Evolutionary conservation across 2,888 invertebrate genomes (phyloP), one percentile per base, ranked within the genome.

Genomic region (Lingula anatina): DNA sequence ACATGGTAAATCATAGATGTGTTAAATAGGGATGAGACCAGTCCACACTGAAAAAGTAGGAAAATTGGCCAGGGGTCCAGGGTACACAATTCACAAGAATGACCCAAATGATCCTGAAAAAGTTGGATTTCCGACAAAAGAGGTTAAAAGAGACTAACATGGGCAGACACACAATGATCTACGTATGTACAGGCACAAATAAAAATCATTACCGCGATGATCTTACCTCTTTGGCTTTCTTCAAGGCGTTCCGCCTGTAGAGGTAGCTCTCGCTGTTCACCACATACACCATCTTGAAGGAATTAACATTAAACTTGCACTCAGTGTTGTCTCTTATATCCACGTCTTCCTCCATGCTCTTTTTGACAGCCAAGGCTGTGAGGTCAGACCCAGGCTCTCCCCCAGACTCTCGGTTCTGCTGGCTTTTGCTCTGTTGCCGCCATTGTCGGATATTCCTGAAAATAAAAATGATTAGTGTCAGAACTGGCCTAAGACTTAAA

Each of bases 191-290:
- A n/a, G n/a, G n/a, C n/a, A n/a, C n/a, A n/a, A n/a, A n/a, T n/a
- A n/a, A n/a, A n/a, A n/a, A n/a, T n/a, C n/a, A n/a, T n/a, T n/a
- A n/a, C n/a, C n/a, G n/a, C n/a, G n/a, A n/a, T n/a, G n/a, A 12
- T 12, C 80, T 76, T 73, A 89, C 89, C 84, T 85, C 83, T 79
- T 83, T 84, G 38, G 89, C 89, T 77, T 83, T 83, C 46, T 81
- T 81, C 61, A 89, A 82, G 57, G 88, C 85, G 77, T 85, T 83
- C 66, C 84, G 82, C 75, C 86, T 86, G 77, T 88, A 88, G 66
- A 89, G 80, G 73, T 84, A 85, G 74, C 85, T 86, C 75, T 88
- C 87, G 77, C 87, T 86, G 69, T 86, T 86, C 51, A 86, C 83
- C 46, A 89, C 84, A 73, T 86, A 88, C 59, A 87, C 83, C 79